A percentile compares a stretch with the other conserved stretches of the same genome.
phyloP scores from a whole-genome alignment of 2,888 invertebrate species.

The Thymelicus lineola region DNA sequence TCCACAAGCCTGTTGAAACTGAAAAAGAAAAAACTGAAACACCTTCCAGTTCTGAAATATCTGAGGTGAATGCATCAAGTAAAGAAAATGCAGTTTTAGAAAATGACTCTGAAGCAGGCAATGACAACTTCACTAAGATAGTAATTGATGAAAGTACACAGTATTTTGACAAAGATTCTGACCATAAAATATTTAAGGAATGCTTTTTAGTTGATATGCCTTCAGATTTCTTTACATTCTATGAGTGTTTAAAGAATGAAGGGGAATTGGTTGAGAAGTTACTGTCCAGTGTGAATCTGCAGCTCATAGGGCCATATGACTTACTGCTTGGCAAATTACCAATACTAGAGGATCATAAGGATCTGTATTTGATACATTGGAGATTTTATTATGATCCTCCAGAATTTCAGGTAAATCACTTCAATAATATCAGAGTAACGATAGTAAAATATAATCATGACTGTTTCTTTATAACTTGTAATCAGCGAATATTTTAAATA shows the following conservation, averaged over 20 bases:
- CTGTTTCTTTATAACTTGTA: too few species aligned
- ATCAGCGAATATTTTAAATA: too few species aligned
- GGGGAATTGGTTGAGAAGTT: constrained; percentile 84
- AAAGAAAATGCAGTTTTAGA: not conserved
- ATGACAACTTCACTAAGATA: not conserved
- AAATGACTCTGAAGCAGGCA: not conserved
- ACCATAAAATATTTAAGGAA: constrained; percentile 86
- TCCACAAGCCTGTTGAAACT: constrained; percentile 35
- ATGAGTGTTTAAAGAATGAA: constrained; percentile 88
- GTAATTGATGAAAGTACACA: constrained; percentile 53
- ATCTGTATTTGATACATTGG: constrained; percentile 92
- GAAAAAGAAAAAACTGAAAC: not conserved
- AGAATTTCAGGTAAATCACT: constrained; percentile 90
- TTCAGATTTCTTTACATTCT: constrained; percentile 94
- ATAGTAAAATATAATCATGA: too few species aligned
- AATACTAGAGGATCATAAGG: constrained; percentile 75
- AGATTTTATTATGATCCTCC: constrained; percentile 97
- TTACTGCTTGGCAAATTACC: constrained; percentile 88
- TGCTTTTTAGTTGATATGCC: constrained; percentile 95
- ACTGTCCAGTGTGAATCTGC: constrained; percentile 87
- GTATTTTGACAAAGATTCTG: constrained; percentile 72
- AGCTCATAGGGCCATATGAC: constrained; percentile 95
- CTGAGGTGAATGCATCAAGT: not conserved
- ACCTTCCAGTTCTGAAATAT: not conserved
- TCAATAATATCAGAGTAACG: too few species aligned